phyloP scores from a whole-genome alignment of 2,113 vertebrate genomes.

The Ptilorrhoa leucosticta region DNA sequence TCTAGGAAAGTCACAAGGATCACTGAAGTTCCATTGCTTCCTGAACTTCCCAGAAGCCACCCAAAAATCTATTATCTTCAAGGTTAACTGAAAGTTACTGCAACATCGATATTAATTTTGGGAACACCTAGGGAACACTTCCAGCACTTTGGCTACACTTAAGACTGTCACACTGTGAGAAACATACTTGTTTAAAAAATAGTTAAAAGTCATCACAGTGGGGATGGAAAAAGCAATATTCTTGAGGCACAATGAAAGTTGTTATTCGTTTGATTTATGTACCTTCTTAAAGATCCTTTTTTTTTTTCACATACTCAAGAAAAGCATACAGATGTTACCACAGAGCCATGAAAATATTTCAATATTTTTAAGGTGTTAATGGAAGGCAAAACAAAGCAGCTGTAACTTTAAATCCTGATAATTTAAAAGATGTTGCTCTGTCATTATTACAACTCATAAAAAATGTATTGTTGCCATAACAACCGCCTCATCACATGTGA shows the following conservation, averaged over 20 bases:
- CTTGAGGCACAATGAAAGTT: neutral
- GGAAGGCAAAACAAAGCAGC: conserved; percentile 27
- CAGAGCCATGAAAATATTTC: neutral
- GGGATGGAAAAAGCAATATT: neutral
- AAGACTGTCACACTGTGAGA: neutral
- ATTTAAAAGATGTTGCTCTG: conserved; percentile 48
- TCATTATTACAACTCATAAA: conserved; percentile 68
- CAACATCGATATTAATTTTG: neutral
- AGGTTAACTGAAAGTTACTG: neutral
- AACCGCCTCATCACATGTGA: conserved; percentile 44
- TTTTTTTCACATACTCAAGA: neutral
- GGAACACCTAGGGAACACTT: neutral
- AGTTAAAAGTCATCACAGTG: neutral
- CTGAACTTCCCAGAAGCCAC: neutral
- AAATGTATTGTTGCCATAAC: conserved; percentile 72
- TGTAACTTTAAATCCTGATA: conserved; percentile 45
- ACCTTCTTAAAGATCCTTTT: neutral
- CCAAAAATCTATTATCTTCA: neutral
- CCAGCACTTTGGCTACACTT: neutral
- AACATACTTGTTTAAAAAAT: neutral
- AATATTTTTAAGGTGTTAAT: neutral
- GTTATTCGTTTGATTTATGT: neutral
- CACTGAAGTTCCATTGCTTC: neutral
- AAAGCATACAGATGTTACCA: neutral
- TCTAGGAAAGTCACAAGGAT: neutral